Evolutionary conservation across 2,797 vertebrate genomes (phyloP), one percentile per base, ranked within the genome.

Genomic region (Corythornis leucogaster): DNA sequence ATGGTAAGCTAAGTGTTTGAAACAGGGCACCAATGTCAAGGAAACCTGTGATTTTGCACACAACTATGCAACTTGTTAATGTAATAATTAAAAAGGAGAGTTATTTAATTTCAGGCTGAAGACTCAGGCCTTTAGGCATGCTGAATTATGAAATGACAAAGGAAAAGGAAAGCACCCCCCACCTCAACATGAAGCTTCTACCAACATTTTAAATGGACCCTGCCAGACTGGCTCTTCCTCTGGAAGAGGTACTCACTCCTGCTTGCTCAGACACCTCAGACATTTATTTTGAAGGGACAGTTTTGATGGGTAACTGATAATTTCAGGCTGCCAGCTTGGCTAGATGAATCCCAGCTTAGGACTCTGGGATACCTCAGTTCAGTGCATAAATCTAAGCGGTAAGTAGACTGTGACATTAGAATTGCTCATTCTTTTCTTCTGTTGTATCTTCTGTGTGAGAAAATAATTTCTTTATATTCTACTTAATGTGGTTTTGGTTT

Each of bases 1-100:
- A 38, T 38, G 12, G 11, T 38, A 38, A 38, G 35, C 35, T 38
- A 38, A 38, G 35, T 12, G 8, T 31, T 50, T 90, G 28, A 76
- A 89, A 46, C 24, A 43, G 3, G 15, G 19, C 21, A 38, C 5
- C 6, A 5, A 3, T 0, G 0, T 5, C 3, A 7, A 57, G 26
- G 25, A 79, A 58, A 82, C 54, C 13, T 13, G 18, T 33, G 38
- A 58, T 15, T 31, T 40, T 59, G 40, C 22, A 54, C 18, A 3
- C 13, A 53, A 38, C 33, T 30, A 16, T 17, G 12, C 15, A 61
- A 5, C 16, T 70, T 40, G 20, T 12, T 84, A 58, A 71, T 78
- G 26, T 38, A 68, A 35, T 35, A 2, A 46, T 62, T 89, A 75
- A 71, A 78, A 33, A 71, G 13, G 38, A 71, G 5, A 71, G 8